phyloP scores from a whole-genome alignment of 2,888 invertebrate genomes.

The Caenorhabditis afra region DNA sequence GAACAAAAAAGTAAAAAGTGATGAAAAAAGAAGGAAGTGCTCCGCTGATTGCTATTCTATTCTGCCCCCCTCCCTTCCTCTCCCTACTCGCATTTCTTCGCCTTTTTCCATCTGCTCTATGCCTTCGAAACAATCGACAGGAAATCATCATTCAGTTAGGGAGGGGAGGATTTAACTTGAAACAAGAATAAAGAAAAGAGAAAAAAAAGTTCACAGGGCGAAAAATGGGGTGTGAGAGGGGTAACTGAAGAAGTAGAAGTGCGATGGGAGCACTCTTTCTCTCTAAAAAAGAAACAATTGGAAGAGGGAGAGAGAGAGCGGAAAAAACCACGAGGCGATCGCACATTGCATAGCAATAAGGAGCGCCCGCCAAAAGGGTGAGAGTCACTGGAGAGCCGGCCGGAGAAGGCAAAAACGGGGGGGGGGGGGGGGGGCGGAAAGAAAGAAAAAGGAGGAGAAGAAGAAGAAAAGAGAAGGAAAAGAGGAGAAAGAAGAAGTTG shows the following conservation, averaged over 20 bases:
- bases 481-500: conserved; percentile 33
- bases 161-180: no score
- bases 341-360: conserved; percentile 51
- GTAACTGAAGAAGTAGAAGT: conserved; percentile 6
- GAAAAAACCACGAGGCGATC: conserved; percentile 27
- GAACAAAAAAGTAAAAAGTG: conserved; percentile 44
- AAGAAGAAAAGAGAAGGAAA: conserved; percentile 7
- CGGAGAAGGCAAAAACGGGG: conserved; percentile 1
- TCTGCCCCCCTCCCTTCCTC: conserved; percentile 7
- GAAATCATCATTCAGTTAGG: neutral
- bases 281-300: conserved; percentile 44
- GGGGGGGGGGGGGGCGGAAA: conserved; percentile 3
- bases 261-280: neutral
- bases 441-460: neutral
- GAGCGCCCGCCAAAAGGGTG: conserved; percentile 26
- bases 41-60: conserved; percentile 50
- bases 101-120: conserved; percentile 4
- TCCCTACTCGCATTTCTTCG: neutral
- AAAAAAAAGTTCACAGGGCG: no score
- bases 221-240: neutral
- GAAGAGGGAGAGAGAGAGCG: conserved; percentile 1
- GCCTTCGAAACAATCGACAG: conserved; percentile 6
- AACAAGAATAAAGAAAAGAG: neutral
- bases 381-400: conserved; percentile 35
- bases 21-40: conserved; percentile 42